Base-by-base conservation (phyloP, 2,797 vertebrate species). In the Rhabdophis nuchalis region DNA sequence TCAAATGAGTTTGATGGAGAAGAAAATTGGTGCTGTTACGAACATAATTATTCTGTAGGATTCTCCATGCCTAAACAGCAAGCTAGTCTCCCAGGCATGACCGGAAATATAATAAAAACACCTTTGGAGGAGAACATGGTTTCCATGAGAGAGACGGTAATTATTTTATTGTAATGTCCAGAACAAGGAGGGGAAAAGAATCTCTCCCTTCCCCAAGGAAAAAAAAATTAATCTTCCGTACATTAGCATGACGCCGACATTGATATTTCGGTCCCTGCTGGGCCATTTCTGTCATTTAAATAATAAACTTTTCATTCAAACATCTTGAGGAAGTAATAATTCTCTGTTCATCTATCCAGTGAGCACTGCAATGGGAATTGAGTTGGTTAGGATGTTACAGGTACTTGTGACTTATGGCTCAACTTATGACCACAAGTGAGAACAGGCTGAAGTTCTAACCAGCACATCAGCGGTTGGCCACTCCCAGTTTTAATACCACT, bases 21-120 rank as follows among this genome's bases (percentile, higher is more conserved):
- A 95, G 95, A 96, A 97, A 97, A 96, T 94, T 54, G 94, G 93
- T 92, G n/a, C 5, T 94, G 94, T 96, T 96, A 96, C 91, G 92
- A 96, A 96, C 95, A 94, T 94, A 97, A 96, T 96, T 96, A 96
- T 64, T 85, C 1, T 94, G 95, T 94, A 95, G 96, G 96, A 95
- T 95, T 94, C 93, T 94, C 94, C 72, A 58, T 95, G 92, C 93
- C 92, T 68, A 92, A 94, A 93, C 86, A 90, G 10, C 91, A 77
- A 77, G 0, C 0, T 20, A 95, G 88, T 10, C 89, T 94, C 92
- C 93, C 95, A 94, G 94, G 94, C 93, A 56, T 32, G 96, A 92
- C 93, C 91, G 68, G 0, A 90, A 95, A 95, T 86, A 86, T 20
- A 96, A 95, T 92, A 93, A 95, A 96, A 94, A 68, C 89, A 93